Evolutionary conservation across 2,113 vertebrate species (phyloP), one percentile per base, ranked within the genome.

Genomic region (Zeus faber): DNA sequence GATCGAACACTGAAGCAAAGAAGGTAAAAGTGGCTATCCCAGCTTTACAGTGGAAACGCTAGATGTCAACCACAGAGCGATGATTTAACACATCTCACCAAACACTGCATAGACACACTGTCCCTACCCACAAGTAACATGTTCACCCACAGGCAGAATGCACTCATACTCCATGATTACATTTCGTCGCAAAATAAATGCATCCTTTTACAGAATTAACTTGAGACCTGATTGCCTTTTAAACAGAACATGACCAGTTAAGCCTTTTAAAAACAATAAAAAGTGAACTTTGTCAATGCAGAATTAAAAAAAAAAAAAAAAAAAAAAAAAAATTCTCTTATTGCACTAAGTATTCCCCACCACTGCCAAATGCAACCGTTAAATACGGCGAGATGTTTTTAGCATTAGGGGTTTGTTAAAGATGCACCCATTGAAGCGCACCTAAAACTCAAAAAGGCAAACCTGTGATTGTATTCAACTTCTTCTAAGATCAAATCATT

Each of bases 1-100:
- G 53, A 82, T 49, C 58, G 41, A 53, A 79, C 58, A 39, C 16
- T 33, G 55, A 55, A 54, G 65, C 62, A 61, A 16, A 55, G 54
- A 25, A 46, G 41, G 58, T 62, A 54, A 66, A 81, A 61, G 62
- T 59, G 43, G 58, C 67, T 27, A 64, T 80, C 56, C 53, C 44
- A 60, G 65, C 65, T 64, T 79, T 65, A 71, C 65, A 74, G 65
- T 61, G 62, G 54, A 69, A 76, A 73, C 51, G 63, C 54, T 53
- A 45, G 39, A 72, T 49, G 67, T 67, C 62, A 74, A 70, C 49
- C 55, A 52, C 49, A 70, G n/a, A n/a, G n/a, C n/a, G 58, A 52
- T 47, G 45, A n/a, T 11, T 52, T 46, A 48, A 26, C 35, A 54
- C 62, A 69, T 39, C 41, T 6, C 33, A 54, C 16, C 16, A 21